phyloP scores from a whole-genome alignment of 2,797 vertebrate genomes.

The Eremophila alpestris region DNA sequence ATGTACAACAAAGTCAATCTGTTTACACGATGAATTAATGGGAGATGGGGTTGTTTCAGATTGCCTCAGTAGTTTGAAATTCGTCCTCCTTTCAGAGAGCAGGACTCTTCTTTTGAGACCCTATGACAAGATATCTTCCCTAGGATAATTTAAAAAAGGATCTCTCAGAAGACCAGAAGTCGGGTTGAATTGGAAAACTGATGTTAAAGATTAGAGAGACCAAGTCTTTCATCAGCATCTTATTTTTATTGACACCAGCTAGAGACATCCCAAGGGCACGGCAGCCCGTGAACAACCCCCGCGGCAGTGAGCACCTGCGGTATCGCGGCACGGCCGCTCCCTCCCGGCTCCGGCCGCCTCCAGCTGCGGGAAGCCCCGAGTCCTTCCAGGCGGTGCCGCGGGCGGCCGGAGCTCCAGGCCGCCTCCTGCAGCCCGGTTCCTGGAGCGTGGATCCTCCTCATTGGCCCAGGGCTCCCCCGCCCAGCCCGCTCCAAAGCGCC shows the following conservation, averaged over 20 bases:
- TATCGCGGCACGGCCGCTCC: rapidly evolving
- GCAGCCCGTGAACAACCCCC: neutral
- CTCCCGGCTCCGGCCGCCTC: rapidly evolving
- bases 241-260: neutral
- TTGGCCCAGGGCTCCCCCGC: neutral
- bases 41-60: neutral
- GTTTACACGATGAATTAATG: rapidly evolving
- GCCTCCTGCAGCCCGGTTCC: neutral
- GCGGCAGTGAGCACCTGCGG: rapidly evolving
- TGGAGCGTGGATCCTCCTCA: neutral
- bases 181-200: neutral
- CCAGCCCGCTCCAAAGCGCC: rapidly evolving
- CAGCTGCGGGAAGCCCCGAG: rapidly evolving
- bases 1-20: neutral
- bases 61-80: neutral
- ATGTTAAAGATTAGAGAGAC: neutral
- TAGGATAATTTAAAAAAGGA: too few species aligned
- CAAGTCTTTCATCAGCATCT: too few species aligned
- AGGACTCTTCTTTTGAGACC: neutral
- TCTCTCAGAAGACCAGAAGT: too few species aligned
- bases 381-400: rapidly evolving
- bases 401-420: rapidly evolving
- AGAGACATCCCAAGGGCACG: neutral
- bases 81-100: neutral
- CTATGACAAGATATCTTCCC: neutral